Evolutionary conservation across 2,888 invertebrate species (phyloP), one percentile per base, ranked within the genome.

Genomic region (Incurvaria masculella): DNA sequence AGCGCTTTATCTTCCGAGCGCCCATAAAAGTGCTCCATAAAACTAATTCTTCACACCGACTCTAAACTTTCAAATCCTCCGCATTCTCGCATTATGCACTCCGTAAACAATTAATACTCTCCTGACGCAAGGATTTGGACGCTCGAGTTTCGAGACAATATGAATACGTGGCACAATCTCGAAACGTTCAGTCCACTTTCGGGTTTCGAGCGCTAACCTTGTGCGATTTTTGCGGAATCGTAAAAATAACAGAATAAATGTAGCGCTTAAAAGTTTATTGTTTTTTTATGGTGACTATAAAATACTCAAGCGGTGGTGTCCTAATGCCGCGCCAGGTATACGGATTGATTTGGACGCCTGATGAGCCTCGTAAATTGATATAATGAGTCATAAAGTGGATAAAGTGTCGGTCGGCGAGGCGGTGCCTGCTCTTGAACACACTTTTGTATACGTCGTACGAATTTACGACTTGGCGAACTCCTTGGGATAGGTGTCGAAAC

Each of bases 1-100:
- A 73, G 65, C 75, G 73, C 72, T 75, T 75, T 75, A 76, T 76
- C 76, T 76, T 33, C 72, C 60, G 62, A 60, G 63, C 68, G 68
- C 66, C 69, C 71, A 73, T 66, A 71, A 72, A 74, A 72, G 71
- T 63, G 71, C 70, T 64, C 69, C 69, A 71, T 75, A 72, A 76
- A 73, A 68, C 68, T 65, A 66, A 69, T 70, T 69, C 68, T 66
- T 64, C 61, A 62, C 65, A 65, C 61, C 49, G 56, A 62, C 61
- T 59, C 59, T 60, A 62, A 65, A 61, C 69, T 70, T 65, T 65
- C 63, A 61, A 43, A 47, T 51, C 47, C 48, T 51, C 49, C 23
- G 41, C 48, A 44, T 63, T 64, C 58, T 76, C 76, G 78, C 76
- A 72, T 76, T 76, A 78, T 33, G 33, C 33, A 33, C 33, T 33